A percentile compares a stretch with the other conserved stretches of the same genome.
phyloP scores from a whole-genome alignment of 1,140 invertebrate species.

The Drosophila saltans region DNA sequence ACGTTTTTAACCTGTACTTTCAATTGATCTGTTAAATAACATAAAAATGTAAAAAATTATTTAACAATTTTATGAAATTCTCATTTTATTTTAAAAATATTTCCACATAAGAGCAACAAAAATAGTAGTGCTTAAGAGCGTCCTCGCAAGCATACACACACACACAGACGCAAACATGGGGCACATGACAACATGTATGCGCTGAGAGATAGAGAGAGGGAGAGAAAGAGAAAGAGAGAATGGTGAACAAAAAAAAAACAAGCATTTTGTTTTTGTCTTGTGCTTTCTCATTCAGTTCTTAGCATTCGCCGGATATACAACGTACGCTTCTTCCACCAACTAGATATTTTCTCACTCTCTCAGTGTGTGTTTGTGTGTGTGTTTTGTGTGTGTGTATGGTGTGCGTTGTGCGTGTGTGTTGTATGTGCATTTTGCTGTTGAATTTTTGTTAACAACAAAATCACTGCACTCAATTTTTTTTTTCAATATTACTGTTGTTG shows the following conservation, averaged over 20 bases:
- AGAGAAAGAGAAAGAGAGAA: too few relatives aligned
- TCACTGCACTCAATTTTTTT: not conserved
- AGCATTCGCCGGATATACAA: constrained; percentile 15
- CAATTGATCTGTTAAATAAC: not conserved
- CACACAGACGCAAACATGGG: not conserved
- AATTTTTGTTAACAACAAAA: constrained; percentile 12
- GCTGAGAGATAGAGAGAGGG: too few relatives aligned
- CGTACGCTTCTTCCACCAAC: constrained; percentile 10
- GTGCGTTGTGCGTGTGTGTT: constrained; percentile 1
- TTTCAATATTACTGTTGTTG: not conserved
- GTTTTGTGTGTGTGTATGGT: not conserved
- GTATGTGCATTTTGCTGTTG: constrained; percentile 11
- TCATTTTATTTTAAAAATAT: not conserved
- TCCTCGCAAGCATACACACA: not conserved
- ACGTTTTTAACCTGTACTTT: not conserved
- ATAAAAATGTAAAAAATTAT: not conserved
- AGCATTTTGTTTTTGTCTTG: too few relatives aligned
- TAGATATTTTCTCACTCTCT: constrained; percentile 14
- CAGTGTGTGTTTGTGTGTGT: constrained; percentile 8
- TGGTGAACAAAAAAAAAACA: too few relatives aligned
- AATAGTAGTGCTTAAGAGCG: not conserved
- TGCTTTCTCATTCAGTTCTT: constrained; percentile 10
- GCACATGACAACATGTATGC: too few relatives aligned
- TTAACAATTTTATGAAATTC: not conserved
- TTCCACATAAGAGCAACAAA: not conserved